A percentile compares a stretch with the other conserved stretches of the same genome.
Conservation (phyloP, 2,113 vertebrate species). For the Gobio gobio region DNA sequence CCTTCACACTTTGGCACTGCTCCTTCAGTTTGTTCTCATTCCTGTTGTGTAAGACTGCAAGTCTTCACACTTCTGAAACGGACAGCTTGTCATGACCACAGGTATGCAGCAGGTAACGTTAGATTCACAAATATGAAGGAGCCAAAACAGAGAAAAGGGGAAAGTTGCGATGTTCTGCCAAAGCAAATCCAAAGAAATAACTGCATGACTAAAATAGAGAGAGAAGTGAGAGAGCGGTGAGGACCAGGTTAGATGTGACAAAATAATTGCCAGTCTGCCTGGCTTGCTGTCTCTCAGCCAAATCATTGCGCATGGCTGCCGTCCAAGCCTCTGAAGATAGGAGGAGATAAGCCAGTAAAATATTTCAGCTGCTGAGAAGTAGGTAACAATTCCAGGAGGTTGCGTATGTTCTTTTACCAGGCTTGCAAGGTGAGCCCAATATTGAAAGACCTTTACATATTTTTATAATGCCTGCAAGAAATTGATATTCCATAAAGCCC, state of each 20-base stretch:
- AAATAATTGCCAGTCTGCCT: slow-evolving; percentile 68
- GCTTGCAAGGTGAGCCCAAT: neutral
- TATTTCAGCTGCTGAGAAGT: slow-evolving; percentile 57
- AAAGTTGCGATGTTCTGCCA: neutral
- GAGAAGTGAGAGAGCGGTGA: slow-evolving; percentile 39
- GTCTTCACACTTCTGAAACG: neutral
- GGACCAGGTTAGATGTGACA: slow-evolving; percentile 59
- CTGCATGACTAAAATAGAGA: slow-evolving; percentile 11
- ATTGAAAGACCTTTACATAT: neutral
- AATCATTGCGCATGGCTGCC: slow-evolving; percentile 58
- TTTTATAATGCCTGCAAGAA: neutral
- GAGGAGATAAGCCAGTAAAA: slow-evolving; percentile 65
- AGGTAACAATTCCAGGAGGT: slow-evolving; percentile 49
- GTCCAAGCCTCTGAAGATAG: slow-evolving; percentile 66
- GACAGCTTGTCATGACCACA: slow-evolving; percentile 14
- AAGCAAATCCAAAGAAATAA: slow-evolving; percentile 1
- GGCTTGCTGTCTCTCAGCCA: slow-evolving; percentile 65
- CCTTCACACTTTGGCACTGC: neutral
- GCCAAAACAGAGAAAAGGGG: neutral
- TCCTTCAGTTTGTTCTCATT: slow-evolving; percentile 12
- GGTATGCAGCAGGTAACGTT: slow-evolving; percentile 38
- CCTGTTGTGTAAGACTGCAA: slow-evolving; percentile 6
- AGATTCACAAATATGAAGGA: slow-evolving; percentile 18
- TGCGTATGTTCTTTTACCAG: neutral
- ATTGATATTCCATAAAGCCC: neutral